These are phyloP conservation scores for Clitarchus hookeri DNA, from an alignment of 2,888 invertebrate species.

Conservation along the genomic window DNA sequence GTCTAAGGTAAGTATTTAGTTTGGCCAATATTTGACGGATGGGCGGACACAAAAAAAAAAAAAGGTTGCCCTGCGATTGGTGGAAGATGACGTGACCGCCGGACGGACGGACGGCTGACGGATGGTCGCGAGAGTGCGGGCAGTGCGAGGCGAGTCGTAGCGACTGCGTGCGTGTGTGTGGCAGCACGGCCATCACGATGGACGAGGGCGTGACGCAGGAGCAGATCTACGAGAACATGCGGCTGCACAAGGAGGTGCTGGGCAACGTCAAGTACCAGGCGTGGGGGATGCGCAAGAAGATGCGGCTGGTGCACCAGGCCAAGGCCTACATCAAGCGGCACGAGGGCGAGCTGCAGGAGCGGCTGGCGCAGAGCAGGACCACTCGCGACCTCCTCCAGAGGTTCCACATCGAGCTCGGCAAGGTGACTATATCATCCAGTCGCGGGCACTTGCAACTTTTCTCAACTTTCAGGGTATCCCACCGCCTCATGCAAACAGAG, in stretches of 20 bases:
- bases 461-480: too few relatives aligned
- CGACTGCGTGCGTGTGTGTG: too few relatives aligned
- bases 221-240: constrained; percentile 88
- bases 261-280: constrained; percentile 85
- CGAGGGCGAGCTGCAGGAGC: constrained; percentile 86
- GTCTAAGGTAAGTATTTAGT: too few relatives aligned
- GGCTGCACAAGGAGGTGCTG: constrained; percentile 88
- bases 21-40: too few relatives aligned
- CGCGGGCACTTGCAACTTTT: too few relatives aligned
- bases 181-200: constrained; percentile 75
- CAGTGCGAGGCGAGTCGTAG: too few relatives aligned
- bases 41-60: too few relatives aligned
- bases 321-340: constrained; percentile 87
- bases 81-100: too few relatives aligned
- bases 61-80: too few relatives aligned
- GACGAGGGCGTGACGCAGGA: constrained; percentile 79
- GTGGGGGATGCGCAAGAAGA: constrained; percentile 79
- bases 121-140: too few relatives aligned
- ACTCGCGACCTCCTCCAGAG: constrained; percentile 84
- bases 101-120: too few relatives aligned
- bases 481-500: too few relatives aligned
- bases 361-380: constrained; percentile 86
- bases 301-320: constrained; percentile 80
- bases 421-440: constrained; percentile 54
- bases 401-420: constrained; percentile 77